A percentile compares a stretch with the other conserved stretches of the same genome.
phyloP scores from a whole-genome alignment of 2,113 vertebrate genomes.

The Chamaea fasciata region DNA sequence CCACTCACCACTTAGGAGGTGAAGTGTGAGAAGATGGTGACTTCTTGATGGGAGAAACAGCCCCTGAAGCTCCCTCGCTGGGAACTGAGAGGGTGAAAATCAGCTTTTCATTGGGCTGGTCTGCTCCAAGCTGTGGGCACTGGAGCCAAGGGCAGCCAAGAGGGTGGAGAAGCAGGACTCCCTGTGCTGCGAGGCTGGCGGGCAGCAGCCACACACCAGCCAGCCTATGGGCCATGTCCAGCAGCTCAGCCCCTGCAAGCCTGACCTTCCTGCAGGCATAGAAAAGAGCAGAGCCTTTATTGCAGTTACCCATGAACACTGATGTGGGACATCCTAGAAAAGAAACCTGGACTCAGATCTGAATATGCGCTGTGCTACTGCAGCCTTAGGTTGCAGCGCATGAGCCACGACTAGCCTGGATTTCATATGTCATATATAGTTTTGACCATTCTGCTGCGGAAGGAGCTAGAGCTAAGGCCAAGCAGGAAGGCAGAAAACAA shows the following conservation, averaged over 20 bases:
- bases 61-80: not conserved
- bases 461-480: not conserved
- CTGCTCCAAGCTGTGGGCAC: not conserved
- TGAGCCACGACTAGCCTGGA: rapidly evolving
- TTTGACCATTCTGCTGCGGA: not conserved
- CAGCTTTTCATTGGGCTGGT: not conserved
- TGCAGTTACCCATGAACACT: not conserved
- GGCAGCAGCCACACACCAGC: rapidly evolving
- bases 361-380: not conserved
- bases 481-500: not conserved
- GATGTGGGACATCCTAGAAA: rapidly evolving
- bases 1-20: not conserved
- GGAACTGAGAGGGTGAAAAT: not conserved
- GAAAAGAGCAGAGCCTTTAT: not conserved
- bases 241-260: not conserved
- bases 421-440: not conserved
- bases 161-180: not conserved
- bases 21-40: not conserved
- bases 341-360: not conserved
- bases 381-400: rapidly evolving
- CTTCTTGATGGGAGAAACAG: not conserved
- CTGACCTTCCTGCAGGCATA: rapidly evolving
- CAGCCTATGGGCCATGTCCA: not conserved
- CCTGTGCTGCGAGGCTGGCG: rapidly evolving
- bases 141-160: rapidly evolving